Conservation (phyloP, 53 echinoderm and acorn worm genomes). For the Echinarachnius parma region DNA sequence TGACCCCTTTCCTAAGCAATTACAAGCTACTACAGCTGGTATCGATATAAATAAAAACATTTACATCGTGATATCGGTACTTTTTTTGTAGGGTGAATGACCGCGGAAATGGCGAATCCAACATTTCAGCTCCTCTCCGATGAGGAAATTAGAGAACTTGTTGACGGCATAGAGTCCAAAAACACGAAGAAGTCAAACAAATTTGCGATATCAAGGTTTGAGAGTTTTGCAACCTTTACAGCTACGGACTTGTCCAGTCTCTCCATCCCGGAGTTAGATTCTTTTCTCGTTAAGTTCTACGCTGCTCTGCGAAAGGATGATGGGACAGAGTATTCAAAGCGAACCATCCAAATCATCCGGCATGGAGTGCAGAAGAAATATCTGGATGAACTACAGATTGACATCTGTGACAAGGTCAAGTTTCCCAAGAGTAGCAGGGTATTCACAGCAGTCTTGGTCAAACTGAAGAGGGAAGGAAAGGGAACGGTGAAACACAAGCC, state of each 20-base stretch:
- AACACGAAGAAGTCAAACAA: constrained; percentile 5
- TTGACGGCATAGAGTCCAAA: constrained; percentile 6
- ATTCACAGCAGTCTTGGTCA: constrained; percentile 37
- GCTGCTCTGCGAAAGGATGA: constrained; percentile 8
- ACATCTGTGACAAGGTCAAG: constrained; percentile 11
- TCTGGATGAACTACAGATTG: neutral
- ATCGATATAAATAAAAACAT: too few species aligned
- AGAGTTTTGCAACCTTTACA: constrained; percentile 28
- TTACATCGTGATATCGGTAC: too few species aligned
- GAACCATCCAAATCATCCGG: constrained; percentile 9
- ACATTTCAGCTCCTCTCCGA: too few species aligned
- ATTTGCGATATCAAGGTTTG: constrained; percentile 13
- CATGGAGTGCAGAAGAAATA: constrained; percentile 7
- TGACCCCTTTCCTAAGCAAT: too few species aligned
- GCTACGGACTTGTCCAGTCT: constrained; percentile 10
- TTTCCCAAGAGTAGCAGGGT: constrained; percentile 18
- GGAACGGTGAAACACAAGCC: constrained; percentile 45
- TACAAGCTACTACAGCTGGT: too few species aligned
- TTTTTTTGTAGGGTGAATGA: too few species aligned
- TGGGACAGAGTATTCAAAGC: constrained; percentile 9
- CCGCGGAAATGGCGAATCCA: too few species aligned
- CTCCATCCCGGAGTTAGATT: constrained; percentile 2
- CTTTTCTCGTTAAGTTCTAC: constrained; percentile 17
- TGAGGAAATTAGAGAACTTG: constrained; percentile 23
- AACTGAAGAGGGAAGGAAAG: constrained; percentile 48